These are phyloP conservation scores for Vidua chalybeata DNA, from an alignment of 2,113 vertebrate species.

Conservation along the genomic window DNA sequence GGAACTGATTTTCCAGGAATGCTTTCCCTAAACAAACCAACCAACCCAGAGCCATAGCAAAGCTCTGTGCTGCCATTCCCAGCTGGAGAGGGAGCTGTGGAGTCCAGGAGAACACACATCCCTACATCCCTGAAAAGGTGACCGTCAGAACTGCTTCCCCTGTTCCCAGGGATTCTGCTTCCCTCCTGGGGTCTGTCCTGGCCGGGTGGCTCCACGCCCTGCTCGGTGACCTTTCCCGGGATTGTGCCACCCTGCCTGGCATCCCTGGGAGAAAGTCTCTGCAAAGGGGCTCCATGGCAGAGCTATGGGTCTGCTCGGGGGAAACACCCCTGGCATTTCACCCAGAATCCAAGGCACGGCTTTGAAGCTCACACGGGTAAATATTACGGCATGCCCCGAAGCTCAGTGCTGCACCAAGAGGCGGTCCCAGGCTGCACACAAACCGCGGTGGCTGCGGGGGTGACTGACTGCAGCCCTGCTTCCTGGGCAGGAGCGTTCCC, in stretches of 20 bases:
- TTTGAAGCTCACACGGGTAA: neutral
- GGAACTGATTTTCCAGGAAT: neutral
- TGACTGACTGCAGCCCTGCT: neutral
- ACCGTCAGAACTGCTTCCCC: fast-evolving
- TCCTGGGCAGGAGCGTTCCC: neutral
- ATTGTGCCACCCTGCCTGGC: neutral
- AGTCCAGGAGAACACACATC: no score
- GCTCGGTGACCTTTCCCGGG: neutral
- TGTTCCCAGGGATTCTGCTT: neutral
- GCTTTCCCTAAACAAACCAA: neutral
- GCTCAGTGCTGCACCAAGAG: neutral
- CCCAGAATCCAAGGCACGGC: neutral
- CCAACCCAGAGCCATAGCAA: neutral
- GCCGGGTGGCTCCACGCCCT: fast-evolving
- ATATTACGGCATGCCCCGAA: fast-evolving
- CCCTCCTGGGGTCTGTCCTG: neutral
- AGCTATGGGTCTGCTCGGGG: neutral
- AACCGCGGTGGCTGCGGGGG: no score
- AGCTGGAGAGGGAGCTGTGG: neutral
- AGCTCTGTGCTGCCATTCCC: neutral
- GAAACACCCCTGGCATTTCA: neutral
- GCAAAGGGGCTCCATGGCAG: neutral
- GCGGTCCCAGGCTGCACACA: no score
- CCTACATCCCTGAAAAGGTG: neutral
- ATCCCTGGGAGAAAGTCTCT: neutral